phyloP scores from a whole-genome alignment of 2,797 vertebrate genomes.

The Mionectes olivaceus region DNA sequence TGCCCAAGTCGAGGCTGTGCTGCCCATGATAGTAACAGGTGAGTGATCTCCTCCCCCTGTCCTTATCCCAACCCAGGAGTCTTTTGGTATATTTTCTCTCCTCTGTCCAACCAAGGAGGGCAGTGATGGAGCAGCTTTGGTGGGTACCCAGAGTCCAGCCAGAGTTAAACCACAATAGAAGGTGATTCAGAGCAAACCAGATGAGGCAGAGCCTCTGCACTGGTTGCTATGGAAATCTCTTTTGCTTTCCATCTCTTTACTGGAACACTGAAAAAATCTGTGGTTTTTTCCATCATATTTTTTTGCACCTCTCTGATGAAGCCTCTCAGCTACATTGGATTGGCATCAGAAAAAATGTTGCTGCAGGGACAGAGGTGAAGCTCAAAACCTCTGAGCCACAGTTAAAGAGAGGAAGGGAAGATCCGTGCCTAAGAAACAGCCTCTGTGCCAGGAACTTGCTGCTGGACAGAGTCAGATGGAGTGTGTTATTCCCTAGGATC shows the following conservation, averaged over 20 bases:
- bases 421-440: background rate
- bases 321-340: background rate
- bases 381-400: rapidly evolving
- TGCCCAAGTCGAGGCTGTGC: background rate
- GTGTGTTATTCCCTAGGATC: rapidly evolving
- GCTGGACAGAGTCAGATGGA: background rate
- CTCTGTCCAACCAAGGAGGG: background rate
- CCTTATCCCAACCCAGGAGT: rapidly evolving
- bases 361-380: background rate
- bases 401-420: background rate
- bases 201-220: background rate
- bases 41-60: background rate
- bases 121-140: background rate
- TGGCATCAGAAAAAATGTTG: background rate
- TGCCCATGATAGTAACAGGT: rapidly evolving
- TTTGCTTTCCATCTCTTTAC: background rate
- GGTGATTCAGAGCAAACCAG: background rate
- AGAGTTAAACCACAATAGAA: background rate
- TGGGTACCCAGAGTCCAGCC: rapidly evolving
- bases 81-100: too few species aligned
- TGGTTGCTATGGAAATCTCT: slow-evolving; percentile 53
- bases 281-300: background rate
- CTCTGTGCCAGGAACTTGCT: background rate
- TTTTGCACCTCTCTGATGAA: background rate
- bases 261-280: background rate